Percentiles rank a stretch among this genome's conserved stretches.
These are phyloP conservation scores for Pedionomus torquatus DNA, from an alignment of 2,113 vertebrate species.

Conservation along the genomic window DNA sequence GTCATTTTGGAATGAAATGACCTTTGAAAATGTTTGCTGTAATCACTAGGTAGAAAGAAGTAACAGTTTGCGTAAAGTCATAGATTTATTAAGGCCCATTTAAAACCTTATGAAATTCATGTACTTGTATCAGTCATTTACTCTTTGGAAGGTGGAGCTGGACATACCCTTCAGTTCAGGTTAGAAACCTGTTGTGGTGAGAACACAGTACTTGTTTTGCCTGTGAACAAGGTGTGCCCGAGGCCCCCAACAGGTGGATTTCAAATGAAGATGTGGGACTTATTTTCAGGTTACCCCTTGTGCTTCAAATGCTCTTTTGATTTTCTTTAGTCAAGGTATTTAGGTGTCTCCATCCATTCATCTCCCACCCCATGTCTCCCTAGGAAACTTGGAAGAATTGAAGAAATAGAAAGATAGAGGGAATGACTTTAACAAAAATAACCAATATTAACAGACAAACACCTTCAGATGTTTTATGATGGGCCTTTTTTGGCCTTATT, in stretches of 20 bases:
- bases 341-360: neutral
- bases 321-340: neutral
- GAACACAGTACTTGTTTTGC: neutral
- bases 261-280: neutral
- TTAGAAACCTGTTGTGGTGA: neutral
- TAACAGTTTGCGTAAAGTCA: neutral
- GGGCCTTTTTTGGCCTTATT: neutral
- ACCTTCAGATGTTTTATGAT: fast-evolving
- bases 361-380: neutral
- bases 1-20: neutral
- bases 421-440: neutral
- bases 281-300: neutral
- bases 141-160: neutral
- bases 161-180: neutral
- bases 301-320: neutral
- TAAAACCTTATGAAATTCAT: neutral
- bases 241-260: neutral
- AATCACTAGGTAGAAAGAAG: neutral
- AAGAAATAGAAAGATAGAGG: neutral
- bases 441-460: neutral
- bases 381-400: neutral
- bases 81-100: neutral
- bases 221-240: neutral
- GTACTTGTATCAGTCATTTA: fast-evolving
- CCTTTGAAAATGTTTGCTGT: neutral